Evolutionary conservation across 53 echinoderm and acorn worm genomes (phyloP).

Genomic region (Echinometra lucunter): DNA sequence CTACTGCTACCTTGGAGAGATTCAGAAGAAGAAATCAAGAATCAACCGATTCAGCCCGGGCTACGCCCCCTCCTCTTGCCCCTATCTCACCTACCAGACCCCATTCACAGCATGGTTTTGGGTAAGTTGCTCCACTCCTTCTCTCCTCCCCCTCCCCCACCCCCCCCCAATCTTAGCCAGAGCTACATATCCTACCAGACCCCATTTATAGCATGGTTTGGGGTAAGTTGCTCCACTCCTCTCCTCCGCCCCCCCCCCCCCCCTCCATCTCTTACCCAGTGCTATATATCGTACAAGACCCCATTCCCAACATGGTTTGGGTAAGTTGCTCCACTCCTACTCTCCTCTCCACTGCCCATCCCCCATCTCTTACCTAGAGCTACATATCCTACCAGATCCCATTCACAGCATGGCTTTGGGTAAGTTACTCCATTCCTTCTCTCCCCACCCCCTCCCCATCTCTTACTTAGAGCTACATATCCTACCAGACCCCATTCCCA

Average conservation of each 20-base stretch:
- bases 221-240: conserved; percentile 17
- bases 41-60: conserved; percentile 33
- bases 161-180: not conserved
- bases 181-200: conserved; percentile 54
- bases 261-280: conserved; percentile 50
- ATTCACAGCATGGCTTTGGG: conserved; percentile 61
- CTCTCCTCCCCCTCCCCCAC: not conserved
- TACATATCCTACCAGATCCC: conserved; percentile 47
- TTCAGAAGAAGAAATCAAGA: conserved; percentile 73
- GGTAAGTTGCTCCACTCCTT: conserved; percentile 31
- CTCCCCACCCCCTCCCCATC: too few relatives aligned
- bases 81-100: conserved; percentile 66
- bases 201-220: conserved; percentile 47
- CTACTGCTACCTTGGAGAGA: conserved; percentile 88
- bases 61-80: conserved; percentile 58
- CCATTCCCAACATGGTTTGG: conserved; percentile 49
- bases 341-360: not conserved
- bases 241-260: not conserved
- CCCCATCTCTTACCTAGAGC: not conserved
- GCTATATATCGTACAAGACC: conserved; percentile 55
- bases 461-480: too few relatives aligned
- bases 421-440: not conserved
- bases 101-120: conserved; percentile 63
- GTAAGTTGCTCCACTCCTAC: conserved; percentile 5
- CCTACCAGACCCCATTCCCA: conserved; percentile 57